Conservation (phyloP, 2,113 vertebrate species). For the Sebastes schlegelii region DNA sequence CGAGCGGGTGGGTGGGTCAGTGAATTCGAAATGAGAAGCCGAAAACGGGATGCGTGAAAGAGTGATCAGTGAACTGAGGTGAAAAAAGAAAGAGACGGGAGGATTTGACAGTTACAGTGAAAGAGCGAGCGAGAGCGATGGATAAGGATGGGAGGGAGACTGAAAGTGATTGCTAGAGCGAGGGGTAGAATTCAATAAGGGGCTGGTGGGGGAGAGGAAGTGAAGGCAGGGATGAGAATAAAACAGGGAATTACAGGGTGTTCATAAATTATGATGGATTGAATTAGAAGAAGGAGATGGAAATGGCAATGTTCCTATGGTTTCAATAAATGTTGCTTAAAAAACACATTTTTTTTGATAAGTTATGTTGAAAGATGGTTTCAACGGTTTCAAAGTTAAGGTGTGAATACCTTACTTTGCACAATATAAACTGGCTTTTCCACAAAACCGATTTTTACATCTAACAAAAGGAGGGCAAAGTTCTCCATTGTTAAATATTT, state of each 20-base stretch:
- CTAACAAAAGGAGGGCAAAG: not conserved
- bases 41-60: slow-evolving; percentile 22
- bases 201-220: not conserved
- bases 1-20: not conserved
- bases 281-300: slow-evolving; percentile 3
- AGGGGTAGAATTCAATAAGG: slow-evolving; percentile 1
- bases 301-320: not conserved
- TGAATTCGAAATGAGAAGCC: slow-evolving; percentile 33
- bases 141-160: slow-evolving; percentile 18
- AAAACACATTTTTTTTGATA: not conserved
- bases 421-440: no score
- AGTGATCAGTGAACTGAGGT: slow-evolving; percentile 40
- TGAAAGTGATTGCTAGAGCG: slow-evolving; percentile 12
- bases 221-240: not conserved
- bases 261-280: not conserved
- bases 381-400: not conserved
- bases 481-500: not conserved
- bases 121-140: slow-evolving; percentile 10
- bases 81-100: not conserved
- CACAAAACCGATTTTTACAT: not conserved
- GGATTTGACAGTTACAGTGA: slow-evolving; percentile 46
- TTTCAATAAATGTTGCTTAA: not conserved
- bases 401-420: not conserved
- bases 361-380: not conserved
- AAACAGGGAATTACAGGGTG: not conserved